phyloP scores from a whole-genome alignment of 2,888 invertebrate genomes.

The Lithophane semibrunnea region DNA sequence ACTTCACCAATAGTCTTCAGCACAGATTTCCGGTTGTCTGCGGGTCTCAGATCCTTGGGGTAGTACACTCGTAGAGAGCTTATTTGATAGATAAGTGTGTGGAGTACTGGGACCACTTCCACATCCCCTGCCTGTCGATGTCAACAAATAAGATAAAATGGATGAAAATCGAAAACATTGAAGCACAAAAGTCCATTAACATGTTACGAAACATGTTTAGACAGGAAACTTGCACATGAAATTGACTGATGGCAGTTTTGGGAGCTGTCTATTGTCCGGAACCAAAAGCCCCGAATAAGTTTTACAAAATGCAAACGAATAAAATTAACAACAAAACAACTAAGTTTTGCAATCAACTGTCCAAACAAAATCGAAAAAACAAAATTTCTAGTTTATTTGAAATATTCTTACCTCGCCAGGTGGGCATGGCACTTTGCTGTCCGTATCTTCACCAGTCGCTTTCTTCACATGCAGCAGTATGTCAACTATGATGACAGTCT shows the following conservation, averaged over 20 bases:
- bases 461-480: slow-evolving; percentile 95
- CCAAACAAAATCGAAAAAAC: background rate
- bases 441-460: slow-evolving; percentile 88
- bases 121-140: slow-evolving; percentile 93
- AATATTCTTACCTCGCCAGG: slow-evolving; percentile 88
- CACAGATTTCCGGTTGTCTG: slow-evolving; percentile 96
- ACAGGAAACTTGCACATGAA: background rate
- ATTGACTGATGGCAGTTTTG: background rate
- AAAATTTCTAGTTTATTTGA: background rate
- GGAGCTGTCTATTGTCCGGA: background rate
- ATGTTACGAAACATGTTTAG: background rate
- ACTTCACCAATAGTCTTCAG: slow-evolving; percentile 96
- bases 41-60: slow-evolving; percentile 96
- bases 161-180: background rate
- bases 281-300: background rate
- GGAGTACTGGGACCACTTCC: slow-evolving; percentile 96
- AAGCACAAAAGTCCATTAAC: background rate
- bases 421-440: slow-evolving; percentile 93
- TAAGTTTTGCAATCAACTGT: background rate
- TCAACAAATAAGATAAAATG: background rate
- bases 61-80: slow-evolving; percentile 97
- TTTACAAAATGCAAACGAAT: background rate
- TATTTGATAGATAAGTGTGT: slow-evolving; percentile 95
- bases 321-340: background rate
- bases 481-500: slow-evolving; percentile 94